Evolutionary conservation across 37 sponge, comb jelly and placozoan genomes (phyloP).

Genomic region (Axinella damicornis): DNA sequence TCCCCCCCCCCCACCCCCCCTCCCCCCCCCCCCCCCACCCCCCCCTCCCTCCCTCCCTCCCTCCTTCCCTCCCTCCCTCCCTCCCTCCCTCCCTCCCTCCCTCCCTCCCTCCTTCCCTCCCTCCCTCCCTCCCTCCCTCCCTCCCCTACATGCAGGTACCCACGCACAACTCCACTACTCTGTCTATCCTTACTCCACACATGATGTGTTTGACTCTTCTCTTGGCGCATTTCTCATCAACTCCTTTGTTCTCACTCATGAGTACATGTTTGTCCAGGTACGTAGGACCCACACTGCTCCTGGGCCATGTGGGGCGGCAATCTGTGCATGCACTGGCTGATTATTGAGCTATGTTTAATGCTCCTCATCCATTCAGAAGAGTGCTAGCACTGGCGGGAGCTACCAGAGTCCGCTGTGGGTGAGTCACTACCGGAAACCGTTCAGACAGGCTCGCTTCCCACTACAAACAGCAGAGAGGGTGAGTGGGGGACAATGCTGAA

Average conservation of each 20-base stretch:
- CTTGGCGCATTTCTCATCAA: conserved; percentile 37
- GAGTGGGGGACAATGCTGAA: not conserved
- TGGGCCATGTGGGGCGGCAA: not conserved
- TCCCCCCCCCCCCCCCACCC: too few species aligned
- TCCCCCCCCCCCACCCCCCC: too few species aligned
- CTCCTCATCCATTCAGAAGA: conserved; percentile 17
- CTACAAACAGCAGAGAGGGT: conserved; percentile 22
- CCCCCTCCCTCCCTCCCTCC: too few species aligned
- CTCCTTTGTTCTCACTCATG: conserved; percentile 31
- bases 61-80: too few species aligned
- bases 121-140: not conserved
- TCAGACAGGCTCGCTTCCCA: conserved; percentile 57
- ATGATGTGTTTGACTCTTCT: conserved; percentile 2
- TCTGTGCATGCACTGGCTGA: too few species aligned
- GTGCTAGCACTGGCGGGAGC: not conserved
- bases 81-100: too few species aligned
- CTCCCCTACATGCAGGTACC: conserved; percentile 3
- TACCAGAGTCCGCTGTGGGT: conserved; percentile 72
- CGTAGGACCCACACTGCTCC: conserved; percentile 30
- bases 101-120: not conserved
- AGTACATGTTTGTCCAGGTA: conserved; percentile 81
- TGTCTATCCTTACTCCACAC: not conserved
- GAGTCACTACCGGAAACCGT: conserved; percentile 31
- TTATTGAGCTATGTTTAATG: not conserved
- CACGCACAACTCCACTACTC: conserved; percentile 5